Evolutionary conservation across 1,140 invertebrate species (phyloP), one percentile per base, ranked within the genome.

Genomic region (Euschistus heros): DNA sequence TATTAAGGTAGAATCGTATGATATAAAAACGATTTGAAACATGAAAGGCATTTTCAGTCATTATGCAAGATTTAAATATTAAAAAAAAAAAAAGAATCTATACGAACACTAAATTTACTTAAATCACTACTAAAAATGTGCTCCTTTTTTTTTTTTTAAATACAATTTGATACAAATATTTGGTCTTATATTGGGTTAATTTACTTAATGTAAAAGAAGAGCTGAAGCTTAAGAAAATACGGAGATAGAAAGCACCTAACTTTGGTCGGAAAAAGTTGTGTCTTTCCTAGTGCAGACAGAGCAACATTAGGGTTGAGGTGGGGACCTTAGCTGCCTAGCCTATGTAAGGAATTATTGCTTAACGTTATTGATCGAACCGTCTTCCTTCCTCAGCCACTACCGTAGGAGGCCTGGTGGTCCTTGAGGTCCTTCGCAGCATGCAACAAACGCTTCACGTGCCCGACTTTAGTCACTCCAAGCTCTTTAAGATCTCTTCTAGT

Each of bases 371-470:
- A 57, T 22, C 20, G 54, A 26, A 20, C 2, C 15, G 22, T 17
- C 1, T 8, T 24, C 20, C 54, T 8, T 20, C 22, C 26, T 26
- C 10, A 57, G 54, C 50, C 30, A 61, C 37, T 61, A 42, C 33
- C 26, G 27, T 33, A 66, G 17, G 24, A 77, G 65, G 80, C 81
- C 33, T 37, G 33, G 33, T 37, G 33, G 33, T 37, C 33, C 8
- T 37, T 37, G 13, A 94, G 78, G 75, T 95, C 92, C 74, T 91
- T 90, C 63, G 95, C 92, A 17, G 88, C 92, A 75, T 94, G 89
- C 65, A 94, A 84, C 67, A 98, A 91, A 68, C 94, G 82, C 76
- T 97, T 98, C 2, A 97, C 85, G 74, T 98, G 94, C 6, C 94
- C 94, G 37, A 97, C 84, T 79, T 97, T 98, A 2, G 85, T 88